Conservation (phyloP, 1,140 invertebrate species). For the Argopecten irradians region DNA sequence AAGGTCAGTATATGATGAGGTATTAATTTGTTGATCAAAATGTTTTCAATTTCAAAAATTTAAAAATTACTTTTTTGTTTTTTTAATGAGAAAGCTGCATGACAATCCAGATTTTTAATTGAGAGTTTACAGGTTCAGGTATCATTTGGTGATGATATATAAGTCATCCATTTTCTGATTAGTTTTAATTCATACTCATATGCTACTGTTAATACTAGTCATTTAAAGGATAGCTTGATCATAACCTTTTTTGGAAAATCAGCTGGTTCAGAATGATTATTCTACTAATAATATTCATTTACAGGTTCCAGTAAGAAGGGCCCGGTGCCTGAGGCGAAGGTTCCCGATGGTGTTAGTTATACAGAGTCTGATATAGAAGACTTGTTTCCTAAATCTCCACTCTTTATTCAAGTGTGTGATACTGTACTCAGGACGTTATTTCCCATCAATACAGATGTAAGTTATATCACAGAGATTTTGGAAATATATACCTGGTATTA, state of each 20-base stretch:
- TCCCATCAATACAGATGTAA: not conserved
- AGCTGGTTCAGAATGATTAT: too few relatives aligned
- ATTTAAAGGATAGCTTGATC: too few relatives aligned
- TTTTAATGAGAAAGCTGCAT: not conserved
- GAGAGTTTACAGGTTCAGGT: too few relatives aligned
- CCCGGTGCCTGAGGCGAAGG: not conserved
- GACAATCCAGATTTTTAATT: too few relatives aligned
- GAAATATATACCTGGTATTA: too few relatives aligned
- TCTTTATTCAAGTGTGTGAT: constrained; percentile 61
- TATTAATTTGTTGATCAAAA: not conserved
- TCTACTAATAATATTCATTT: not conserved
- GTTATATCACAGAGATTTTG: not conserved
- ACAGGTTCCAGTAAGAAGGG: constrained; percentile 31
- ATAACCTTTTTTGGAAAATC: too few relatives aligned
- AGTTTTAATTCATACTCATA: too few relatives aligned
- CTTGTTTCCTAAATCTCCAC: constrained; percentile 45
- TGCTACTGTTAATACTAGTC: too few relatives aligned
- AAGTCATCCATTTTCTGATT: too few relatives aligned
- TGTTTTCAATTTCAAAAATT: not conserved
- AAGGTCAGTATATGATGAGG: not conserved
- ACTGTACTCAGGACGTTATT: constrained; percentile 50
- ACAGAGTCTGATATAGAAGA: constrained; percentile 37
- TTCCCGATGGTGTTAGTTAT: not conserved
- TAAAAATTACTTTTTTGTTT: not conserved
- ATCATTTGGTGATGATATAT: too few relatives aligned